phyloP scores from a whole-genome alignment of 1,140 invertebrate genomes.

The Cephus cinctus region DNA sequence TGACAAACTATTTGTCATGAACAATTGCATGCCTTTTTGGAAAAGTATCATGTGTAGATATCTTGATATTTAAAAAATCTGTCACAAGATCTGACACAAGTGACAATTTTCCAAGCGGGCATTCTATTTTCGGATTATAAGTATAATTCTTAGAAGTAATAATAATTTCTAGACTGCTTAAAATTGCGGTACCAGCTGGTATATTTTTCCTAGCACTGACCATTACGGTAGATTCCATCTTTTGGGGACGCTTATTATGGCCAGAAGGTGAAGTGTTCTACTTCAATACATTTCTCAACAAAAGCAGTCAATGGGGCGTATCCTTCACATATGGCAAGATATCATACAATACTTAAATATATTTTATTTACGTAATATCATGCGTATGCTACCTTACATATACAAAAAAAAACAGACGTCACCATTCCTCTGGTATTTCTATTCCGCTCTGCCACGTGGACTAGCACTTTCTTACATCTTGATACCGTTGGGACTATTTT shows the following conservation, averaged over 20 bases:
- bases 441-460: conserved; percentile 91
- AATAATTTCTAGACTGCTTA: conserved; percentile 65
- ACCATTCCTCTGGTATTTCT: conserved; percentile 98
- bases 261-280: conserved; percentile 97
- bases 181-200: conserved; percentile 72
- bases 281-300: conserved; percentile 94
- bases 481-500: conserved; percentile 75
- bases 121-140: too few relatives aligned
- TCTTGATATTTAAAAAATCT: too few relatives aligned
- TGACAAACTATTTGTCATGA: too few relatives aligned
- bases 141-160: too few relatives aligned
- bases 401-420: conserved; percentile 68
- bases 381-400: conserved; percentile 33
- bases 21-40: too few relatives aligned
- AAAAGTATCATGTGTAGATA: too few relatives aligned
- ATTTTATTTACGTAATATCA: conserved; percentile 4
- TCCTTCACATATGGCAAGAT: conserved; percentile 64
- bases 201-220: conserved; percentile 70
- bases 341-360: conserved; percentile 1
- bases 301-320: conserved; percentile 97
- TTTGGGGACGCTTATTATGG: conserved; percentile 91
- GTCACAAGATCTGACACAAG: too few relatives aligned
- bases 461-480: conserved; percentile 79
- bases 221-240: conserved; percentile 85
- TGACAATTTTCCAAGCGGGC: too few relatives aligned